Percentiles rank a stretch among this genome's conserved stretches.
Evolutionary conservation across 2,888 invertebrate genomes (phyloP).

Genomic region (Drosophila vallismaia): DNA sequence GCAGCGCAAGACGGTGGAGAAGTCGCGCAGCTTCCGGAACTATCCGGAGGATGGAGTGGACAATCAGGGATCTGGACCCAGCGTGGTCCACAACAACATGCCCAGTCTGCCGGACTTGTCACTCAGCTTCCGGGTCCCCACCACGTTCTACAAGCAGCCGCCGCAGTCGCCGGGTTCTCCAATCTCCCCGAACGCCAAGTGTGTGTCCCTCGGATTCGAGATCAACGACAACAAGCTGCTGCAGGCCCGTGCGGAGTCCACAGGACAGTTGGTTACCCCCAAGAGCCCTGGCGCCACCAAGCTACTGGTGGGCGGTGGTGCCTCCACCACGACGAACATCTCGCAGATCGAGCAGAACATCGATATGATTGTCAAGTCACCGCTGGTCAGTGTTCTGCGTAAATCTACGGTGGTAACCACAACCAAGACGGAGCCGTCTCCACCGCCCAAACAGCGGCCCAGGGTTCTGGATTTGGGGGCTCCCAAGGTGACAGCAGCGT

Average conservation of each 20-base stretch:
- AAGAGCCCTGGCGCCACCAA: constrained; percentile 56
- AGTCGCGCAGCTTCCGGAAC: constrained; percentile 89
- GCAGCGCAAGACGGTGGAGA: constrained; percentile 87
- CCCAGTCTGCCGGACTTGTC: constrained; percentile 83
- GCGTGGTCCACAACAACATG: constrained; percentile 75
- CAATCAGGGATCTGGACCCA: neutral
- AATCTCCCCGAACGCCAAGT: constrained; percentile 58
- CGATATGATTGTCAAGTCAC: constrained; percentile 82
- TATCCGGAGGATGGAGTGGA: constrained; percentile 84
- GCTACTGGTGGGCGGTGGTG: constrained; percentile 46
- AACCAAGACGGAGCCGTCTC: constrained; percentile 36
- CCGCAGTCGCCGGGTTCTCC: constrained; percentile 57
- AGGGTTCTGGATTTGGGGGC: constrained; percentile 55
- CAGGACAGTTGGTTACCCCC: constrained; percentile 49
- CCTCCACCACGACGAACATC: constrained; percentile 54
- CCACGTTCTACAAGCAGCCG: constrained; percentile 61
- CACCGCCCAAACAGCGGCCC: constrained; percentile 54
- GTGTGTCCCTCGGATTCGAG: constrained; percentile 80
- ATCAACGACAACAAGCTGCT: constrained; percentile 83
- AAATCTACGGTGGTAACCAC: constrained; percentile 73
- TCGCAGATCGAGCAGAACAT: constrained; percentile 82
- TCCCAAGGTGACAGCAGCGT: constrained; percentile 54
- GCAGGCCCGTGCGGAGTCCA: constrained; percentile 60
- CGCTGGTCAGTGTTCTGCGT: constrained; percentile 80
- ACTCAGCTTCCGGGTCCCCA: constrained; percentile 70